Evolutionary conservation across 2,888 invertebrate genomes (phyloP).

Genomic region (Helleia helle): DNA sequence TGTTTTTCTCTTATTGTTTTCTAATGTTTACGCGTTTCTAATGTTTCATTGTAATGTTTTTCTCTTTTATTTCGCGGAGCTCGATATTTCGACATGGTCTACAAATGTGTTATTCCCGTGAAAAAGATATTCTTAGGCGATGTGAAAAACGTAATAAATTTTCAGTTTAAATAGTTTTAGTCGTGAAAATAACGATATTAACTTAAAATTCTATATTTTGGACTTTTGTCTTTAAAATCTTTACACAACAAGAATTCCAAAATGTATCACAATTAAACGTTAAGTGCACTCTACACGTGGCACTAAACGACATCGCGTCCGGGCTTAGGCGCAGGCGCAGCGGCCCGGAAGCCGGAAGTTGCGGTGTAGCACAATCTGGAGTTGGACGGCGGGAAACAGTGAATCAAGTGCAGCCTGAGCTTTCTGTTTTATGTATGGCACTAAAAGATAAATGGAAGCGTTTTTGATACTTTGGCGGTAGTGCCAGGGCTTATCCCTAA

Average conservation of each 20-base stretch:
- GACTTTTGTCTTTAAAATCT: too few species aligned
- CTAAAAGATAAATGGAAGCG: slow-evolving; percentile 51
- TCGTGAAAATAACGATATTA: too few species aligned
- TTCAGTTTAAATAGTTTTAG: too few species aligned
- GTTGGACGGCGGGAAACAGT: slow-evolving; percentile 65
- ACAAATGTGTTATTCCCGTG: too few species aligned
- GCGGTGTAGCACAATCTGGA: slow-evolving; percentile 71
- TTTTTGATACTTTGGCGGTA: slow-evolving; percentile 36
- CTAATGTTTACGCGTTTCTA: too few species aligned
- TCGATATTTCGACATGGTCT: too few species aligned
- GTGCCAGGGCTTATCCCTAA: slow-evolving; percentile 31
- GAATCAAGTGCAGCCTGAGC: slow-evolving; percentile 64
- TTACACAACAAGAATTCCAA: not conserved
- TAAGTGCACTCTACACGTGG: slow-evolving; percentile 21
- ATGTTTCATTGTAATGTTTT: too few species aligned
- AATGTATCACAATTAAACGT: slow-evolving; percentile 9
- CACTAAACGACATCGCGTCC: slow-evolving; percentile 46
- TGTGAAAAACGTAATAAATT: too few species aligned
- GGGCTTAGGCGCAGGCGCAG: slow-evolving; percentile 54
- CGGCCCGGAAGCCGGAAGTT: slow-evolving; percentile 64
- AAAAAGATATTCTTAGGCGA: too few species aligned
- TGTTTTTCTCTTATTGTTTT: too few species aligned
- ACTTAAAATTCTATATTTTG: too few species aligned
- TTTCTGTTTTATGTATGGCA: slow-evolving; percentile 56
- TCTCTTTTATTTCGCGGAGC: too few species aligned